Base-by-base conservation (phyloP, 2,797 vertebrate species). In the Channa striata region DNA sequence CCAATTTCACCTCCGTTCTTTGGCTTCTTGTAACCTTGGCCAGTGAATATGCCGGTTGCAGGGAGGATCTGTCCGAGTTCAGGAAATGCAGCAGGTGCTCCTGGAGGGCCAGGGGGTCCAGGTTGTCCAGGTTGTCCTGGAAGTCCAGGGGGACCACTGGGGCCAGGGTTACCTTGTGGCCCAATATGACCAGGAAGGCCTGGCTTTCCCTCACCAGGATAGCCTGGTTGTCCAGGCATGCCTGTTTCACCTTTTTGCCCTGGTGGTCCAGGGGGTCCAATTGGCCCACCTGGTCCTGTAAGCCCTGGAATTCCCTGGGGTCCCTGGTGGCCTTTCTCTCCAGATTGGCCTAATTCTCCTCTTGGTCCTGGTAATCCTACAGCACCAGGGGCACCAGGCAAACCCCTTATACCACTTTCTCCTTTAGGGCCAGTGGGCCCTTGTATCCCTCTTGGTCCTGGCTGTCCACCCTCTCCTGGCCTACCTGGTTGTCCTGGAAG, bases 241-340 rank as follows among this genome's bases (percentile, higher is more conserved):
- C 97, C 97, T 0, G 89, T 93, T 72, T 97, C 96, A 0, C 98
- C 98, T 88, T 98, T 99, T 0, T 83, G 91, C 3, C 98, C 98
- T 0, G 96, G 95, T 70, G 95, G 84, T 19, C 97, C 98, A 0
- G 97, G 97, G 37, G 96, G 96, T 16, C 98, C 97, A 11, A 98
- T 95, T 62, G 97, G 96, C 10, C 98, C 98, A 0, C 96, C 95
- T 25, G 96, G 95, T 56, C 98, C 98, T 1, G 90, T 84, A 9
- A 97, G 94, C 57, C 98, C 98, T 0, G 98, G 98, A 72, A 99
- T 99, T 76, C 98, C 98, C 0, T 94, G 92, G 43, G 96, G 95
- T 1, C 98, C 98, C 78, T 97, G 96, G 6, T 93, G 86, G 1
- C 98, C 98, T 85, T 92, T 95, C 0, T 94, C 94, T 0, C 97